Base-by-base conservation (phyloP, 2,797 vertebrate species). In the Pogoniulus pusillus region DNA sequence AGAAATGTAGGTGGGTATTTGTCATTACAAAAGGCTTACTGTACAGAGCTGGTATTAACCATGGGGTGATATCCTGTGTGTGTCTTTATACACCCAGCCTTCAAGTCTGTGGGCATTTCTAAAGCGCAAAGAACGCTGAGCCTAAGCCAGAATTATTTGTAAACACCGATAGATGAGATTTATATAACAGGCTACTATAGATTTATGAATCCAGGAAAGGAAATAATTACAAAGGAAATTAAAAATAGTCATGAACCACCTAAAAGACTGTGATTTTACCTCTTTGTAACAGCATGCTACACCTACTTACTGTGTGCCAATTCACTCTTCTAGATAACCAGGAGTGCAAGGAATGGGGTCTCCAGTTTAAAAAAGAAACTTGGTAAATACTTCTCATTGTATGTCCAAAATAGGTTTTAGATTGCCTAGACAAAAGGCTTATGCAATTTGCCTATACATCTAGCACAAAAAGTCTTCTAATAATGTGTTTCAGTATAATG, bases 121-220 rank as follows among this genome's bases (percentile, higher is more conserved):
- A 80, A 75, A 93, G 76, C 75, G 63, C 84, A 94, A 91, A 62
- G 77, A 93, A 92, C 68, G 84, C 26, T 30, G 73, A 83, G 66
- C 76, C 73, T 37, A 89, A 93, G 84, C 64, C 84, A 93, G 73
- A 95, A 91, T 93, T 94, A 95, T 95, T 92, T 95, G 93, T 95
- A 96, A 96, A 96, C 87, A 96, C 8, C 30, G 43, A 81, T 90
- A 86, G 79, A 81, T 71, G 72, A 75, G 68, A 85, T 95, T 93
- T 94, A 75, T 86, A 24, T 88, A 94, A 85, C 86, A 88, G 80
- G 76, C 81, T 66, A 71, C 62, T 82, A 87, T 84, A 94, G 82
- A 90, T 92, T 93, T 94, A 91, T 80, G 87, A 94, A 91, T 81
- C 23, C 78, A 49, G 91, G 73, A 91, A 95, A 83, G 68, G 66